A percentile compares a stretch with the other conserved stretches of the same genome.
Conservation (phyloP, 2,797 vertebrate species). For the Poliocrania exsul region DNA sequence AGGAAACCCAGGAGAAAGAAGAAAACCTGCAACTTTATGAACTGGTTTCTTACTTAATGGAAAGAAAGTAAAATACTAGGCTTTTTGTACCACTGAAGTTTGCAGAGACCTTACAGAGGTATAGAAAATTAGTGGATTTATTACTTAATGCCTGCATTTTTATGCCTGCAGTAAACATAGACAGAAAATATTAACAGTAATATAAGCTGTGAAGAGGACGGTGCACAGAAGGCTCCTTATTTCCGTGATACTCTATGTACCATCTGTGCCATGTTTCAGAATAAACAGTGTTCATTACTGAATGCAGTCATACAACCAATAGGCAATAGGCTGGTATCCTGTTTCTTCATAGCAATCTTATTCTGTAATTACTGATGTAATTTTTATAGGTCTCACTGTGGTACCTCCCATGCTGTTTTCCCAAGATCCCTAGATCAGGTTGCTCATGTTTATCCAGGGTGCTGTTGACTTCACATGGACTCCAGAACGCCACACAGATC, state of each 20-base stretch:
- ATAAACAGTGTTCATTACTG: neutral
- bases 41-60: neutral
- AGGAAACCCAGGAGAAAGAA: neutral
- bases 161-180: neutral
- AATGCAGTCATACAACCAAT: neutral
- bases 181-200: neutral
- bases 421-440: neutral
- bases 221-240: conserved; percentile 1
- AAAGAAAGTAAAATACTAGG: neutral
- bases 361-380: neutral
- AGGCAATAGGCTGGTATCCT: neutral
- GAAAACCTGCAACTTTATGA: neutral
- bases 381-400: neutral
- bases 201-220: neutral
- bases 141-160: neutral
- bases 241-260: neutral
- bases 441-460: neutral
- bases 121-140: neutral
- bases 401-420: neutral
- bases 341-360: neutral
- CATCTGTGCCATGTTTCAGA: neutral
- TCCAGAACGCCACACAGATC: neutral
- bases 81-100: neutral
- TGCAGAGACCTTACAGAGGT: neutral
- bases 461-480: neutral